Evolutionary conservation across 2,797 vertebrate species (phyloP).

Genomic region (Kryptolebias ocellatus): DNA sequence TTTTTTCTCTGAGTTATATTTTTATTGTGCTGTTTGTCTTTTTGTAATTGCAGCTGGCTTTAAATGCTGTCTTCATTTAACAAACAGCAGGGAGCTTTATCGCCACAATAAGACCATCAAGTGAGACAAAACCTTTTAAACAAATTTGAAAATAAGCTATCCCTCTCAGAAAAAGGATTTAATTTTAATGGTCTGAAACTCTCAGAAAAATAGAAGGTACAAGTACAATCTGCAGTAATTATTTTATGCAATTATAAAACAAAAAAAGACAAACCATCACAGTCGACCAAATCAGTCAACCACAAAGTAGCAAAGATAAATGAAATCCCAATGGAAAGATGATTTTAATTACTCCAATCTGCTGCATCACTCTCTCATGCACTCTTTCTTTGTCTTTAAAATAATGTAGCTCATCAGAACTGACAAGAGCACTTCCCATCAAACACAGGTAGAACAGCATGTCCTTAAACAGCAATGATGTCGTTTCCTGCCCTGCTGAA

Average conservation of each 20-base stretch:
- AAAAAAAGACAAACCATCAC: constrained; percentile 3
- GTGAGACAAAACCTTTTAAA: background rate
- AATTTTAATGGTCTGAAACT: background rate
- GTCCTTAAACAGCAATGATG: constrained; percentile 45
- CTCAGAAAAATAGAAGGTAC: background rate
- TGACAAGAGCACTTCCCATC: constrained; percentile 51
- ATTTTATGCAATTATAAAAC: constrained; percentile 11
- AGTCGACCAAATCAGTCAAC: constrained; percentile 5
- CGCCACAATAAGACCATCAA: constrained; percentile 23
- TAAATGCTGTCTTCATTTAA: too few relatives aligned
- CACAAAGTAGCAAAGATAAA: constrained; percentile 33
- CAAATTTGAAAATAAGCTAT: constrained; percentile 27
- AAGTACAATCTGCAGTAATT: constrained; percentile 5
- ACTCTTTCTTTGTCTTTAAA: constrained; percentile 49
- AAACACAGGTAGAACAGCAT: constrained; percentile 36
- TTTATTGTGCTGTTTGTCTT: too few relatives aligned
- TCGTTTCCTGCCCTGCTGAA: constrained; percentile 31
- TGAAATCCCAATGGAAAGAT: constrained; percentile 41
- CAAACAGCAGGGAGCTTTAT: too few relatives aligned
- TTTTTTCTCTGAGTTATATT: too few relatives aligned
- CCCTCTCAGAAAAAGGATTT: background rate
- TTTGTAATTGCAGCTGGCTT: too few relatives aligned
- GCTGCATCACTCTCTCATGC: constrained; percentile 28
- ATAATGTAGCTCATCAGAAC: constrained; percentile 50
- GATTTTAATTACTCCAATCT: constrained; percentile 57